phyloP scores from a whole-genome alignment of 2,113 vertebrate species.

The Gorilla gorilla region DNA sequence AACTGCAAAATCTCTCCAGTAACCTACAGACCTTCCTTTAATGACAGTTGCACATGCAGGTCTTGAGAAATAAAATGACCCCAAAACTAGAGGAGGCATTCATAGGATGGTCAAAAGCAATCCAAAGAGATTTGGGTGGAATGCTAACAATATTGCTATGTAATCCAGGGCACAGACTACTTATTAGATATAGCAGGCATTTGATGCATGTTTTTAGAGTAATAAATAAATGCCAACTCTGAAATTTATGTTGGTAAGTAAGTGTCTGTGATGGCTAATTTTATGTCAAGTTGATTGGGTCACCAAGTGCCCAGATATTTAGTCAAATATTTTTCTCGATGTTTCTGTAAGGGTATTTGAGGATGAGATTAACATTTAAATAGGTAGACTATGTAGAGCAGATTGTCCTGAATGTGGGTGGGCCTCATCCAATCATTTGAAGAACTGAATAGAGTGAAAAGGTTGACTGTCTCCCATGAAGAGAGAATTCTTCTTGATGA shows the following conservation, averaged over 20 bases:
- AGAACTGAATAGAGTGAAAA: not conserved
- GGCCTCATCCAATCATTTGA: not conserved
- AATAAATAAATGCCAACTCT: not conserved
- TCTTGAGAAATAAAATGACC: not conserved
- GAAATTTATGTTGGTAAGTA: not conserved
- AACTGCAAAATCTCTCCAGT: not conserved
- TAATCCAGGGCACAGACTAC: not conserved
- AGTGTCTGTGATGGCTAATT: not conserved
- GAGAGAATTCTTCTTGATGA: not conserved
- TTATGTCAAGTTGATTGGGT: not conserved
- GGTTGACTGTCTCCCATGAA: rapidly evolving
- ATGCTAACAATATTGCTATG: too few species aligned
- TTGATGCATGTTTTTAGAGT: not conserved
- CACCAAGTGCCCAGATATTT: not conserved
- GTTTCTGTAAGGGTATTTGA: not conserved
- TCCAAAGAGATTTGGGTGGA: not conserved
- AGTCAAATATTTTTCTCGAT: not conserved
- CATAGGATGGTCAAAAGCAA: not conserved
- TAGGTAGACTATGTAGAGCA: not conserved
- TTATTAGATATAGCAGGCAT: rapidly evolving
- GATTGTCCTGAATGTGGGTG: not conserved
- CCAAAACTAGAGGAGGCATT: not conserved
- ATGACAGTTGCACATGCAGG: rapidly evolving
- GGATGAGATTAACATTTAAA: not conserved
- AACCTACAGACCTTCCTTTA: not conserved